Evolutionary conservation across 2,113 vertebrate genomes (phyloP).

Genomic region (Albula glossodonta): DNA sequence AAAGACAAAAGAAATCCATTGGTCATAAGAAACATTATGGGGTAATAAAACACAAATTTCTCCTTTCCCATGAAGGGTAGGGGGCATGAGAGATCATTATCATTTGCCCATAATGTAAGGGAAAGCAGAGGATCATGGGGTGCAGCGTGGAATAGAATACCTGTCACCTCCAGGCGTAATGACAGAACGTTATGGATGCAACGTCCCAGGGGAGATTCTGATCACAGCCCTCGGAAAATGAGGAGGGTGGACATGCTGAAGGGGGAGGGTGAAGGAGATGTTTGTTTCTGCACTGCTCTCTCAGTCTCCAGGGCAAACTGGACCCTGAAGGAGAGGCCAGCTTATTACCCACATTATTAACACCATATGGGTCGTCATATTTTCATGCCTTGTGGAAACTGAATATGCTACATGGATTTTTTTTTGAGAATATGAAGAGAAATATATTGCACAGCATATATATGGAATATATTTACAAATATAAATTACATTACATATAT

Average conservation of each 20-base stretch:
- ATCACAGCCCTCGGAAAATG: neutral
- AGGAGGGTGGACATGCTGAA: neutral
- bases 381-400: too few species aligned
- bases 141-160: slow-evolving; percentile 16
- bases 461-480: too few species aligned
- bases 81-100: slow-evolving; percentile 15
- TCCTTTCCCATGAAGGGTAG: slow-evolving; percentile 8
- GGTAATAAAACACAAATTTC: slow-evolving; percentile 19
- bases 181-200: slow-evolving; percentile 25
- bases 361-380: too few species aligned
- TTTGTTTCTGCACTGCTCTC: neutral
- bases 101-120: slow-evolving; percentile 32
- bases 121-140: neutral
- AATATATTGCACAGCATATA: too few species aligned
- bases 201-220: slow-evolving; percentile 6
- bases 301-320: neutral
- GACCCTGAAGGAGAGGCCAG: neutral
- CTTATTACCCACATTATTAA: neutral
- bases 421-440: too few species aligned
- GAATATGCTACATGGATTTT: too few species aligned
- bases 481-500: too few species aligned
- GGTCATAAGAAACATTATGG: slow-evolving; percentile 1
- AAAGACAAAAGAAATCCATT: neutral
- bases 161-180: slow-evolving; percentile 15
- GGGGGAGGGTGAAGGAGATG: neutral